These are phyloP conservation scores for Cyprinus carpio DNA, from an alignment of 2,113 vertebrate genomes.

Conservation along the genomic window DNA sequence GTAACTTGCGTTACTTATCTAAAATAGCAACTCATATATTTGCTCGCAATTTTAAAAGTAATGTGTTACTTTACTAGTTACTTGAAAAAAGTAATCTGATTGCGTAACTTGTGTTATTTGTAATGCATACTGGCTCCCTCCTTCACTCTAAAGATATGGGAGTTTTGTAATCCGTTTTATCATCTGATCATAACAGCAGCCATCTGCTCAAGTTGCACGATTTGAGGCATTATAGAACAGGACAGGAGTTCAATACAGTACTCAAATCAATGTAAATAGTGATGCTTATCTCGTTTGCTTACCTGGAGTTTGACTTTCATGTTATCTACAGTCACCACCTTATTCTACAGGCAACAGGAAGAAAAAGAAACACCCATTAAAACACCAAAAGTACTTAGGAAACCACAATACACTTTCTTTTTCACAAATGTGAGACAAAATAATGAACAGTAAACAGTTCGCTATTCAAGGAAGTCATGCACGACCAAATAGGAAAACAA, in stretches of 20 bases:
- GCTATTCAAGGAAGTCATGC: slow-evolving; percentile 3
- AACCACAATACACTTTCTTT: neutral
- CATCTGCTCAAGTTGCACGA: neutral
- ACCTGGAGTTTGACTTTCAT: slow-evolving; percentile 89
- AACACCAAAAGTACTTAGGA: neutral
- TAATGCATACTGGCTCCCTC: neutral
- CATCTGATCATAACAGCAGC: neutral
- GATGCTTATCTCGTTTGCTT: slow-evolving; percentile 39
- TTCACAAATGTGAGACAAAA: neutral
- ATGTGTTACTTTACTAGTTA: neutral
- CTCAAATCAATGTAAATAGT: neutral
- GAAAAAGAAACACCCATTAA: neutral
- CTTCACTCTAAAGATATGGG: neutral
- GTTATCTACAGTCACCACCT: slow-evolving; percentile 90
- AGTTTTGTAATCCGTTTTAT: neutral
- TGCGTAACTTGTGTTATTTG: neutral
- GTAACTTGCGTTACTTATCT: too few relatives aligned
- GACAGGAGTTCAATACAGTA: neutral
- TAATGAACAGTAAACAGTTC: neutral
- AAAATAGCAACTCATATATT: neutral
- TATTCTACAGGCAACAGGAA: slow-evolving; percentile 79
- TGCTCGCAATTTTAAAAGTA: neutral
- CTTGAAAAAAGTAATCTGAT: too few relatives aligned
- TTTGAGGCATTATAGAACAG: neutral
- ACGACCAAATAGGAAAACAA: slow-evolving; percentile 44